Evolutionary conservation across 1,140 invertebrate genomes (phyloP), one percentile per base, ranked within the genome.

Genomic region (Melitaea cinxia): DNA sequence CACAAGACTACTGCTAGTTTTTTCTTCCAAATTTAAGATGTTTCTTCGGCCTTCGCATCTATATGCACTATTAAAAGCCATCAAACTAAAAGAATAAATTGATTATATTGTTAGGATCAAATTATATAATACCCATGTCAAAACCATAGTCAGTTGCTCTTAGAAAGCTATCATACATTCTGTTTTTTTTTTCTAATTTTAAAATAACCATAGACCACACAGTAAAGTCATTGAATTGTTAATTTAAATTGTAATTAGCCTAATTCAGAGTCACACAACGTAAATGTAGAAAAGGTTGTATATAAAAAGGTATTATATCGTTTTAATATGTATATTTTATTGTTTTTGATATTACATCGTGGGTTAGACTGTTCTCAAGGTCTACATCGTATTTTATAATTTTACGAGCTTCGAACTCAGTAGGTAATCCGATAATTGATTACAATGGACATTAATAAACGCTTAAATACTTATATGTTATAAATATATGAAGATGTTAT

Each of bases 371-470:
- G 17, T 37, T 39, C 24, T 21, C 54, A 65, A 65, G 54, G 54
- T 12, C 54, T 30, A 28, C 12, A 42, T 42, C 17, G 37, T 57
- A 52, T 47, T 50, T 65, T 52, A 65, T 21, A 50, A 39, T 57
- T 65, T 65, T 57, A 65, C 55, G 62, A 37, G 15, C 54, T 14
- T 26, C 42, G 3, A 37, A 35, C 58, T 23, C 62, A 58, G 62
- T 65, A 52, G 62, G 62, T 33, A 57, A 57, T 65, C 62, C 17
- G 30, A 57, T 65, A 57, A 65, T 65, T 57, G 62, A 65, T 65
- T 57, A 55, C 23, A 57, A 57, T 17, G 55, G 5, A 10, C 23
- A 33, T 56, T 57, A 57, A 65, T n/a, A n/a, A 57, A 57, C 19
- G 28, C 39, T 23, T 35, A 19, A 57, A 64, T 28, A 57, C 39